Percentiles rank a stretch among this genome's conserved stretches.
phyloP scores from a whole-genome alignment of 2,113 vertebrate genomes.

The Malurus alboscapulatus region DNA sequence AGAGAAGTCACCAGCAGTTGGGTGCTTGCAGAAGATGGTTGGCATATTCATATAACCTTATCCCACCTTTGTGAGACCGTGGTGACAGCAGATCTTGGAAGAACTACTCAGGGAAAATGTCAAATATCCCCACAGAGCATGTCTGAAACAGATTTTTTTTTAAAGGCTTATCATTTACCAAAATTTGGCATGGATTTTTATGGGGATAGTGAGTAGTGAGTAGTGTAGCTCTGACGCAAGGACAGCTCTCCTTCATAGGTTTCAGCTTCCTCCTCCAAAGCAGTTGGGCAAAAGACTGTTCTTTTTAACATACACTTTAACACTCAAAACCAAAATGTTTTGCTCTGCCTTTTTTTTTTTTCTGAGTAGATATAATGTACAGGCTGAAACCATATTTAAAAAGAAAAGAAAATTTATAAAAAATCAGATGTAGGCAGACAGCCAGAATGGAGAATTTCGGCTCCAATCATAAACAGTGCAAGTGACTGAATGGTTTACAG shows the following conservation, averaged over 20 bases:
- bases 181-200: background rate
- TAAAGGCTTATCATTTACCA: background rate
- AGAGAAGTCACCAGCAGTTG: rapidly evolving
- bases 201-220: background rate
- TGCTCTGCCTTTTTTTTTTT: background rate
- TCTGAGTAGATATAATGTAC: background rate
- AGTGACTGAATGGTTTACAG: background rate
- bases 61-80: background rate
- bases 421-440: background rate
- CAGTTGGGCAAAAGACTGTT: background rate
- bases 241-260: background rate
- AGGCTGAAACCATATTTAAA: background rate
- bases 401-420: background rate
- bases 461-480: background rate
- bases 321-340: background rate
- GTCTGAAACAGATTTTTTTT: background rate
- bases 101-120: background rate
- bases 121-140: background rate
- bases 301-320: background rate
- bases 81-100: background rate
- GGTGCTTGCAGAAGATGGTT: background rate
- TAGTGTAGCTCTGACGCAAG: background rate
- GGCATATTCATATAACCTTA: background rate
- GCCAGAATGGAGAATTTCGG: slow-evolving; percentile 1
- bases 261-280: background rate